Conservation (phyloP, 1,140 invertebrate species). For the Aricia agestis region DNA sequence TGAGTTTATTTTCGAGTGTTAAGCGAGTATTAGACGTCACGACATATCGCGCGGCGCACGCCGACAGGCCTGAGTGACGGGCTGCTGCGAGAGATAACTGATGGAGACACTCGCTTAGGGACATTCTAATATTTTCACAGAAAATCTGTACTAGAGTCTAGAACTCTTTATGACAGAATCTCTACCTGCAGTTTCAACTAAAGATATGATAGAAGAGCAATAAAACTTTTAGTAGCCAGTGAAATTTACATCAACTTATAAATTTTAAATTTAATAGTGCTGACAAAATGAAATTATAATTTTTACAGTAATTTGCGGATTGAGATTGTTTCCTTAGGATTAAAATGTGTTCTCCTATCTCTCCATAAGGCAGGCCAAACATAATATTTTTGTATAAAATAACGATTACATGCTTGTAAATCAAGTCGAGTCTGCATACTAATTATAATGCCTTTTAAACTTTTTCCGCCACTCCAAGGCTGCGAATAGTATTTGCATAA, state of each 20-base stretch:
- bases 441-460: neutral
- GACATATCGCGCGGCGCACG: slow-evolving; percentile 4
- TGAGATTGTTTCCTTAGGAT: no score
- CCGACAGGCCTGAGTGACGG: neutral
- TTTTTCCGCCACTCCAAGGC: neutral
- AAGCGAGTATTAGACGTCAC: slow-evolving; percentile 15
- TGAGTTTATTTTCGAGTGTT: slow-evolving; percentile 14
- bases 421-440: neutral
- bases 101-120: neutral
- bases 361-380: neutral
- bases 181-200: neutral
- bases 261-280: no score
- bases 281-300: no score
- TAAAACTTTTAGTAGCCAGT: neutral
- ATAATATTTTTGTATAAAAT: neutral
- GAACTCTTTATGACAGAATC: neutral
- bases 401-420: neutral
- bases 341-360: no score
- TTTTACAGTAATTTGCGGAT: no score
- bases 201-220: neutral
- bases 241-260: no score
- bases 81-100: neutral
- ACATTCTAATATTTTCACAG: neutral
- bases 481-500: slow-evolving; percentile 1
- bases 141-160: neutral